phyloP scores from a whole-genome alignment of 2,888 invertebrate genomes.

The Boloria selene region DNA sequence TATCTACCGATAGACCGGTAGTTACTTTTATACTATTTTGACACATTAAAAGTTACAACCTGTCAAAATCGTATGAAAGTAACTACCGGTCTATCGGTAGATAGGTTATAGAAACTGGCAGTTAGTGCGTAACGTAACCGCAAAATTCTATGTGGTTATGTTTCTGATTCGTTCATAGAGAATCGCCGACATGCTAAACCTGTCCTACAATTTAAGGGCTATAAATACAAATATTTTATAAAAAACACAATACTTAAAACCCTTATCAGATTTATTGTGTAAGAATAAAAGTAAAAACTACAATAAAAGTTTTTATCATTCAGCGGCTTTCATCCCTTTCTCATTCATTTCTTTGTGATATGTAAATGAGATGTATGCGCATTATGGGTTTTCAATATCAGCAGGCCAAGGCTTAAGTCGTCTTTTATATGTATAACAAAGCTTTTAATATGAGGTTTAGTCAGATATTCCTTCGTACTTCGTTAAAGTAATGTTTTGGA shows the following conservation, averaged over 20 bases:
- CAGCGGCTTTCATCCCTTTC: slow-evolving; percentile 19
- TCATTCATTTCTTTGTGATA: slow-evolving; percentile 29
- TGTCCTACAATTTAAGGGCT: too few species aligned
- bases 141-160: too few species aligned
- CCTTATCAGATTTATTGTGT: neutral
- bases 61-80: too few species aligned
- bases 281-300: slow-evolving; percentile 18
- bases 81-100: too few species aligned
- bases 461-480: neutral
- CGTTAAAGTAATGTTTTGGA: neutral
- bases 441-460: neutral
- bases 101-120: too few species aligned
- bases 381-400: slow-evolving; percentile 28
- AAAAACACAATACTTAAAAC: slow-evolving; percentile 9
- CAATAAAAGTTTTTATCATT: slow-evolving; percentile 22
- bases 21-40: too few species aligned
- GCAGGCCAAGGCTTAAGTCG: neutral
- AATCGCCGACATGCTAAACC: too few species aligned
- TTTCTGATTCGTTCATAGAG: too few species aligned
- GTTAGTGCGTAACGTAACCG: too few species aligned
- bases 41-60: too few species aligned
- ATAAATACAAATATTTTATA: too few species aligned
- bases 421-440: slow-evolving; percentile 4
- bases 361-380: slow-evolving; percentile 23
- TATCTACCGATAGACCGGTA: too few species aligned